Evolutionary conservation across 2,797 vertebrate species (phyloP).

Genomic region (Megaceryle alcyon): DNA sequence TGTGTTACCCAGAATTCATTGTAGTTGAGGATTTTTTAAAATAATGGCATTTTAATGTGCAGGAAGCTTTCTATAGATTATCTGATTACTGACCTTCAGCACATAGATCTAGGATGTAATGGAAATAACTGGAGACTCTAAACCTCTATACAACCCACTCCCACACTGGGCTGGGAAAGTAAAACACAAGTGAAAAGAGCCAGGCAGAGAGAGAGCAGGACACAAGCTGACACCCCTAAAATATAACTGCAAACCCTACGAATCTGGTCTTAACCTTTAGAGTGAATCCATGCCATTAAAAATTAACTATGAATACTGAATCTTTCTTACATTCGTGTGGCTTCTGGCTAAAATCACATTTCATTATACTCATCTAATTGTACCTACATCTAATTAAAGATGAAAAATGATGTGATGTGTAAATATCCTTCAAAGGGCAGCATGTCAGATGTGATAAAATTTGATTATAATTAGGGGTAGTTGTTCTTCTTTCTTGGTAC

Average conservation of each 20-base stretch:
- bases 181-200: neutral
- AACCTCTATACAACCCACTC: neutral
- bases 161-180: neutral
- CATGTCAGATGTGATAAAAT: neutral
- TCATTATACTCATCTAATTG: neutral
- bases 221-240: neutral
- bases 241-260: neutral
- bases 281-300: constrained; percentile 18
- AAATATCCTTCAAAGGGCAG: constrained; percentile 52
- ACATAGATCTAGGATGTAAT: neutral
- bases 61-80: neutral
- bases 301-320: neutral
- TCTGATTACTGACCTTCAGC: neutral
- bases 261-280: constrained; percentile 12
- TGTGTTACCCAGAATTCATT: neutral
- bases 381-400: constrained; percentile 35
- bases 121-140: neutral
- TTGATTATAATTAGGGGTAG: neutral
- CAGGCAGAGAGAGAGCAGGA: neutral
- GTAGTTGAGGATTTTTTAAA: neutral
- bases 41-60: neutral
- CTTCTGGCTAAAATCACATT: constrained; percentile 6
- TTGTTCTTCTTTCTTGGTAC: neutral
- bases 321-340: neutral
- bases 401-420: constrained; percentile 37